These are phyloP conservation scores for Galaxias olidus DNA, from an alignment of 2,797 vertebrate species.

Conservation along the genomic window DNA sequence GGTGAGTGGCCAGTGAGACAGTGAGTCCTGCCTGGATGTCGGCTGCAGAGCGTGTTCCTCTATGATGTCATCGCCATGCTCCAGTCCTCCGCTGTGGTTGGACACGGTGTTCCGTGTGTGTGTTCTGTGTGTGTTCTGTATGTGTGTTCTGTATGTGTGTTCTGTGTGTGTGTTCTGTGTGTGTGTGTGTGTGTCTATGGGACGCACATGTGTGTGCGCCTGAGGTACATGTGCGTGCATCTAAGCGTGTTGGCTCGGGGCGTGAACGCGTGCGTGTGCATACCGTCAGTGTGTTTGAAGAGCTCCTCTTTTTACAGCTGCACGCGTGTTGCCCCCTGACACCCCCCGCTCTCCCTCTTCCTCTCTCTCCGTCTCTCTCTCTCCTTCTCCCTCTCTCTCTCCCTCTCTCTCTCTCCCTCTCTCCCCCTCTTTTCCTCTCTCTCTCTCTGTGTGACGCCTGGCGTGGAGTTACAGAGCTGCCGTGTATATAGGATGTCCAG, in stretches of 20 bases:
- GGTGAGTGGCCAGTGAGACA: not conserved
- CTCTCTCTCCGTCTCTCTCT: not conserved
- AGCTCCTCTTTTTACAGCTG: not conserved
- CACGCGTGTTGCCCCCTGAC: not conserved
- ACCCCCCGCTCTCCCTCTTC: not conserved
- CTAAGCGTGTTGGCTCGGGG: not conserved
- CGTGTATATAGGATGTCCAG: no score
- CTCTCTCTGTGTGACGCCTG: not conserved
- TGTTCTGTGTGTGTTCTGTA: not conserved
- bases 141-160: constrained; percentile 9
- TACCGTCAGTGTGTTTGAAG: constrained; percentile 26
- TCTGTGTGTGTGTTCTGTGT: constrained; percentile 20
- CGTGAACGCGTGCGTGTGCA: not conserved
- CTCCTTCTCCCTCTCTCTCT: constrained; percentile 15
- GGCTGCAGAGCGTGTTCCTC: not conserved
- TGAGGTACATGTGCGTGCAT: not conserved
- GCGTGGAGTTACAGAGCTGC: not conserved
- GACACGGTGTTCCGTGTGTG: not conserved
- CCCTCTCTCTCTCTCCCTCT: constrained; percentile 32
- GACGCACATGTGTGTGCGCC: constrained; percentile 25
- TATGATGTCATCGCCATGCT: constrained; percentile 6
- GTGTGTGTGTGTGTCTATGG: constrained; percentile 21
- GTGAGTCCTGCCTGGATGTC: not conserved
- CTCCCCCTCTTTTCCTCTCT: not conserved
- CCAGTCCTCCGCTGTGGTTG: not conserved